Percentiles rank a stretch among this genome's conserved stretches.
Conservation (phyloP, 2,888 invertebrate species). For the Drosophila cognata region DNA sequence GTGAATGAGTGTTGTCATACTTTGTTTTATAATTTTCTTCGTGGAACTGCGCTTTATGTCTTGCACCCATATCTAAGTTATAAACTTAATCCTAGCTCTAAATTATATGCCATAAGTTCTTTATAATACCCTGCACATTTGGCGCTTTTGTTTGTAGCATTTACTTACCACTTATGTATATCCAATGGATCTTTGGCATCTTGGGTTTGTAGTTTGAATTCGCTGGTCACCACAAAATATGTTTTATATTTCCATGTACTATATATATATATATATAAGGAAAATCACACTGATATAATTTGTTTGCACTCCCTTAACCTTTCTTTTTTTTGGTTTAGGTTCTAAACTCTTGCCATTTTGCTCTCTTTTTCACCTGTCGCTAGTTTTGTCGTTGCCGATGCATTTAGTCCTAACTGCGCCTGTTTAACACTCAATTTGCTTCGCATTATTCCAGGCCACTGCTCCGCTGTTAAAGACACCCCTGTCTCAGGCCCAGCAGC, state of each 20-base stretch:
- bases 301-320: slow-evolving; percentile 60
- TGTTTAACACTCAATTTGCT: slow-evolving; percentile 64
- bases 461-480: slow-evolving; percentile 93
- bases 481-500: slow-evolving; percentile 92
- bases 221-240: slow-evolving; percentile 45
- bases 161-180: slow-evolving; percentile 35
- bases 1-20: slow-evolving; percentile 30
- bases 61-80: slow-evolving; percentile 51
- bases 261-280: neutral
- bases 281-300: slow-evolving; percentile 46
- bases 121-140: slow-evolving; percentile 53
- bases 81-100: slow-evolving; percentile 66
- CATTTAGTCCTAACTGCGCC: slow-evolving; percentile 31
- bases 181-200: slow-evolving; percentile 57
- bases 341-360: slow-evolving; percentile 65
- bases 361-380: slow-evolving; percentile 68
- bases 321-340: slow-evolving; percentile 62
- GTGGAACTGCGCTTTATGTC: slow-evolving; percentile 37
- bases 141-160: slow-evolving; percentile 59
- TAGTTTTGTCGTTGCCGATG: slow-evolving; percentile 79
- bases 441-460: slow-evolving; percentile 87
- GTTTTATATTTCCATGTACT: slow-evolving; percentile 27
- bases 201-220: slow-evolving; percentile 69
- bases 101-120: slow-evolving; percentile 45
- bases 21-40: slow-evolving; percentile 15